Conservation (phyloP, 1,140 invertebrate genomes). For the Theocolax elegans region DNA sequence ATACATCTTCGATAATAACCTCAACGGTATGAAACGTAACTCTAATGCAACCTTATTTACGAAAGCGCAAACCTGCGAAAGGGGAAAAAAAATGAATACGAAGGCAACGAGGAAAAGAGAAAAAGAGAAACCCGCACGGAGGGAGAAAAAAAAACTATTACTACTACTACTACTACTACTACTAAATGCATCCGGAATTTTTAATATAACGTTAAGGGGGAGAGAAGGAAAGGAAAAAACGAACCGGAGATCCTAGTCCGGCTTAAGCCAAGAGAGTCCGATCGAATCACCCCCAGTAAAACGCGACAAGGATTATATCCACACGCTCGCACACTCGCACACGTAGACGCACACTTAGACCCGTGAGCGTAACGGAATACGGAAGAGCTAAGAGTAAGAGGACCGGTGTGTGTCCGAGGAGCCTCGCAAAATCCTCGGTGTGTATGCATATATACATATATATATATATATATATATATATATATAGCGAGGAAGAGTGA, state of each 20-base stretch:
- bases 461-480: too few relatives aligned
- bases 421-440: conserved; percentile 17
- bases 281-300: conserved; percentile 23
- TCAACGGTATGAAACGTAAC: too few relatives aligned
- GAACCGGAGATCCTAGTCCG: not conserved
- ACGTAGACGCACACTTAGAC: not conserved
- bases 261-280: conserved; percentile 20
- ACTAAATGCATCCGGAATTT: too few relatives aligned
- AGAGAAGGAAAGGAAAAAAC: not conserved
- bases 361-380: conserved; percentile 33
- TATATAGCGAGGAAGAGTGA: not conserved
- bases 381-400: conserved; percentile 41
- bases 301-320: conserved; percentile 33
- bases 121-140: too few relatives aligned
- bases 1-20: too few relatives aligned
- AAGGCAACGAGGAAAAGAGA: too few relatives aligned
- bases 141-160: too few relatives aligned
- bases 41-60: too few relatives aligned
- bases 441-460: not conserved
- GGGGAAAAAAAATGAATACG: too few relatives aligned
- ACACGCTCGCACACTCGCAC: not conserved
- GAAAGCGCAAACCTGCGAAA: too few relatives aligned
- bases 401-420: conserved; percentile 11
- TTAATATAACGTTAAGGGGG: too few relatives aligned
- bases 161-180: too few relatives aligned